phyloP scores from a whole-genome alignment of 2,113 vertebrate genomes.

The Puntigrus tetrazona region DNA sequence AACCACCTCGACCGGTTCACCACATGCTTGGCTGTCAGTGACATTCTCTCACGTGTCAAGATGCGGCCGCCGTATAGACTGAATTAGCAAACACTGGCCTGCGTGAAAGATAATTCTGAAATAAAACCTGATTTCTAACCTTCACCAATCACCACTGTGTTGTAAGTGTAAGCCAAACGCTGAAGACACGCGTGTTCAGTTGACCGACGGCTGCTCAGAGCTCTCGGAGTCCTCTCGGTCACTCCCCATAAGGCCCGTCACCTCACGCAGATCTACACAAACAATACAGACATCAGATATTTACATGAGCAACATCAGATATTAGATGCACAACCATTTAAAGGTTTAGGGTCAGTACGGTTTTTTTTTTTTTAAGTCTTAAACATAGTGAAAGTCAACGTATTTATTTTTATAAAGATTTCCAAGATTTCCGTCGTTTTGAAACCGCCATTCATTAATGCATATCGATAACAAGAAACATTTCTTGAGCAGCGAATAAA shows the following conservation, averaged over 20 bases:
- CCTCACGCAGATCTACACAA: constrained; percentile 45
- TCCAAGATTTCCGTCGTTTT: no score
- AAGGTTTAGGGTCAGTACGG: neutral
- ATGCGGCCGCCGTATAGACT: neutral
- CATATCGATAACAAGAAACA: no score
- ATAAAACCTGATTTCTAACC: neutral
- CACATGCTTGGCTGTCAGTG: neutral
- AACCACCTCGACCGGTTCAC: neutral
- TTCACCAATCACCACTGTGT: neutral
- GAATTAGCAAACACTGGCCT: neutral
- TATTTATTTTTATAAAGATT: no score
- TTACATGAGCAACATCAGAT: neutral
- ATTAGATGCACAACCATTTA: neutral
- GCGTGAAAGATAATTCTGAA: neutral
- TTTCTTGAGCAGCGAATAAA: no score
- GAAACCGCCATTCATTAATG: no score
- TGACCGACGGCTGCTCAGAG: constrained; percentile 25
- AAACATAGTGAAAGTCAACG: no score
- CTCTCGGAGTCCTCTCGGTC: constrained; percentile 37
- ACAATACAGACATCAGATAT: neutral
- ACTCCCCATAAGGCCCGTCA: constrained; percentile 50
- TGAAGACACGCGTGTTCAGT: constrained; percentile 38
- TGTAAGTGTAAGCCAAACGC: neutral
- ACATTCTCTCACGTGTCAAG: neutral
- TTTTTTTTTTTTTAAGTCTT: no score